Percentiles rank a stretch among this genome's conserved stretches.
Evolutionary conservation across 2,113 vertebrate species (phyloP).

Genomic region (Cynopterus brachyotis): DNA sequence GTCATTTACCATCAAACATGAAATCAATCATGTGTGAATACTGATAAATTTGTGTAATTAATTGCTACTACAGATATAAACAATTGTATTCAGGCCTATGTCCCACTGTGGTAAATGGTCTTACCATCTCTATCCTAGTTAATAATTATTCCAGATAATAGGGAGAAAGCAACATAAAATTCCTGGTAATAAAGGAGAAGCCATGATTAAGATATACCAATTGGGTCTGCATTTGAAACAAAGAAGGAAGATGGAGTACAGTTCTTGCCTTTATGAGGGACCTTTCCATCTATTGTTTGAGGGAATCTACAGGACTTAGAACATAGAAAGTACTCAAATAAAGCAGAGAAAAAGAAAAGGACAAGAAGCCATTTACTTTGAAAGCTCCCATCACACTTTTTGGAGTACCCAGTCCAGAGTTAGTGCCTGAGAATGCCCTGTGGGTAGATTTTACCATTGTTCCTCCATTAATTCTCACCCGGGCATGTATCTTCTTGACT

Average conservation of each 20-base stretch:
- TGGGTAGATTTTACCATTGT: background rate
- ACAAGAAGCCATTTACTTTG: background rate
- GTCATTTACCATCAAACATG: background rate
- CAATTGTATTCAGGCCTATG: background rate
- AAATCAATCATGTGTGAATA: background rate
- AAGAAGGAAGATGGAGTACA: background rate
- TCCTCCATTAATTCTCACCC: background rate
- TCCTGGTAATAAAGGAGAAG: background rate
- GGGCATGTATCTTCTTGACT: background rate
- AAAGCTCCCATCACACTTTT: background rate
- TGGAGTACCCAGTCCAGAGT: background rate
- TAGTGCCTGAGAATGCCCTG: background rate
- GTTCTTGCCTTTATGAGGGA: background rate
- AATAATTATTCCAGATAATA: background rate
- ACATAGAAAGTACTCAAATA: background rate
- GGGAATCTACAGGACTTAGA: background rate
- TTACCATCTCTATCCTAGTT: background rate
- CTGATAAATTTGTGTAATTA: background rate
- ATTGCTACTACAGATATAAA: background rate
- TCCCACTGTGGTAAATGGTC: background rate
- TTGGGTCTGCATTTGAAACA: background rate
- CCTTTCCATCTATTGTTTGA: background rate
- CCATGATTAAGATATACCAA: background rate
- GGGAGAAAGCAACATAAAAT: background rate
- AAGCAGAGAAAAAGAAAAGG: background rate